Base-by-base conservation (phyloP, 2,888 invertebrate species). In the Cheilosia scutellata region DNA sequence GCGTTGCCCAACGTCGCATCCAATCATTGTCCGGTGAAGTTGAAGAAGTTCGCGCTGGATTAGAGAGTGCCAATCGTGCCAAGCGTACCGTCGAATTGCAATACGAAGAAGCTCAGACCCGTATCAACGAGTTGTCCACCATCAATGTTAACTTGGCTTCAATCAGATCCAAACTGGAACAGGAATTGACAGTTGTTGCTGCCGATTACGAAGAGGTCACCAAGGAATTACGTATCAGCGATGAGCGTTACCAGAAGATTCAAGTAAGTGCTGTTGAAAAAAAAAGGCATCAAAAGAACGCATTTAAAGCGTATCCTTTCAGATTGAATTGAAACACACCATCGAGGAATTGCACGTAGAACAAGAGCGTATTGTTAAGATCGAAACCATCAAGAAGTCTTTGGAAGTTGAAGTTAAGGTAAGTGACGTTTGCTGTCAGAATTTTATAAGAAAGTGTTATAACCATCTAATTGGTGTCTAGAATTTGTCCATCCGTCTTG, bases 181-280 rank as follows among this genome's bases (percentile, higher is more conserved):
- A 97, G 92, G 99, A 99, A 93, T 94, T 98, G 90, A 93, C 95
- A 71, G 96, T 96, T 89, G 95, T 99, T 90, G 97, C 98, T 89
- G 95, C 97, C 89, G 99, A 99, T 93, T 98, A 99, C 93, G 99
- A 99, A 92, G 99, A 99, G 93, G 97, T 99, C 91, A 97, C 97
- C 93, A 98, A 98, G 94, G 98, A 98, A 93, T 94, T 98, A 91
- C 96, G 97, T 93, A 95, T 98, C 90, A 95, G 96, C 91, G 98
- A 98, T 92, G 98, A 98, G 93, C 96, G 98, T 93, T 98, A 95
- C 95, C 98, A 98, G 94, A 96, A 98, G 92, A 96, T 98, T 88
- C 94, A 95, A 94, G 95, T 95, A 91, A 88, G 89, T 88, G 29
- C 29, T 29, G 68, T 7, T 49, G 4, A 9, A 33, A 16, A 51